phyloP scores from a whole-genome alignment of 2,113 vertebrate species.

The Electrona antarctica region DNA sequence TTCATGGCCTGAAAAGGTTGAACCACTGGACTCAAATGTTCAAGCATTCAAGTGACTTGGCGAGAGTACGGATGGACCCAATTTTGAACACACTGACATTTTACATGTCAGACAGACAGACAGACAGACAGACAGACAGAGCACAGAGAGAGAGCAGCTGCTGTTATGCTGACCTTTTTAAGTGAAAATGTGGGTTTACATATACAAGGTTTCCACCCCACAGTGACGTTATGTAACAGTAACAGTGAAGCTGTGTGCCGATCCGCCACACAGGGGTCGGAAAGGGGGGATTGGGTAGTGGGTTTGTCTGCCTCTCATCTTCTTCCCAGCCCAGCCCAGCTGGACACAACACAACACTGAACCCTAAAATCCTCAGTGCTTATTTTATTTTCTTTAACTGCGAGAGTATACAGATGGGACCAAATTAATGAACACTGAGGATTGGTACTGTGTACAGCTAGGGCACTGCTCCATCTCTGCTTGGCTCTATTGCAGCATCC shows the following conservation, averaged over 20 bases:
- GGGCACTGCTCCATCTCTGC: too few species aligned
- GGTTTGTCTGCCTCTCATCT: constrained; percentile 1
- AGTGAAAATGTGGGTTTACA: neutral
- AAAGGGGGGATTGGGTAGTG: neutral
- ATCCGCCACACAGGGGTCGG: neutral
- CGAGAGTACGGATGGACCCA: too few species aligned
- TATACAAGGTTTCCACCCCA: neutral
- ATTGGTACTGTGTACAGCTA: too few species aligned
- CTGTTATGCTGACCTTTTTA: neutral
- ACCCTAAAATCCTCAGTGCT: too few species aligned
- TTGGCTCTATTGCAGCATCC: too few species aligned
- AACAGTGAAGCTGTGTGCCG: constrained; percentile 7
- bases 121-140: neutral
- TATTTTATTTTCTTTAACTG: too few species aligned
- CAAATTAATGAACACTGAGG: too few species aligned
- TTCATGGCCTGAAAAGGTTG: too few species aligned
- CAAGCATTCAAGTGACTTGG: too few species aligned
- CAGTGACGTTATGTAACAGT: constrained; percentile 20
- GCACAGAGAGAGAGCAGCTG: neutral
- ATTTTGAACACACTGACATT: too few species aligned
- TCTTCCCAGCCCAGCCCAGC: neutral
- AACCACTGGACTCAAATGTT: too few species aligned
- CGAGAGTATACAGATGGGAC: too few species aligned
- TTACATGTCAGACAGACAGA: neutral
- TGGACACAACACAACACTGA: neutral